Base-by-base conservation (phyloP, 2,888 invertebrate species). In the Ennomos erosarius region DNA sequence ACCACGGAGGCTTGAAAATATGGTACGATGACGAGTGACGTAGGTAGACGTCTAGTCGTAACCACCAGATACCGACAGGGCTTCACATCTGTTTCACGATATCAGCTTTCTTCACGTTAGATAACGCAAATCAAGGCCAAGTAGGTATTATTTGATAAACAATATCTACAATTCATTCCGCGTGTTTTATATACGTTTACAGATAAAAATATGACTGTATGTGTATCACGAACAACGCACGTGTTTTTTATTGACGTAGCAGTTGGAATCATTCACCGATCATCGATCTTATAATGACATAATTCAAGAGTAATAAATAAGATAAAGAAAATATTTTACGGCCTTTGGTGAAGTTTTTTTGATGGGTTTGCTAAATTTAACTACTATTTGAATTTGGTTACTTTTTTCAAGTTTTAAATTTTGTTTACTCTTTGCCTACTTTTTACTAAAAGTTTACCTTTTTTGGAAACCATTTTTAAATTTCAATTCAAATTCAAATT, bases 271-370 rank as follows among this genome's bases (percentile, higher is more conserved):
- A 60, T 51, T 57, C 62, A 36, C 13, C 43, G 38, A 62, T 37
- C 58, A 60, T 63, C 59, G 42, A 51, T 65, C 59, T 51, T 40
- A 16, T 35, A 42, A 37, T 48, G 51, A 52, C 49, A 53, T 49
- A 58, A 26, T 16, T 43, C 26, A 35, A 49, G 40, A 58, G 9
- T 5, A 43, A 26, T 26, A 6, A 26, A 26, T 6, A 26, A 26
- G 26, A 26, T 26, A 4, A 26, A 6, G 26, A 26, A 26, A 26
- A 26, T 26, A 26, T 26, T 26, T 26, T 26, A 6, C 6, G 6
- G 26, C 6, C 26, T 26, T 26, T 26, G 26, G 26, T 26, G 1
- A 16, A 2, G 1, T 16, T 16, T 16, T 16, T 16, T 26, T 26
- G 26, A 6, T 26, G 26, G 6, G 26, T 6, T 26, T 26, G 5